These are phyloP conservation scores for Nephrotoma appendiculata DNA, from an alignment of 2,888 invertebrate species.

Conservation along the genomic window DNA sequence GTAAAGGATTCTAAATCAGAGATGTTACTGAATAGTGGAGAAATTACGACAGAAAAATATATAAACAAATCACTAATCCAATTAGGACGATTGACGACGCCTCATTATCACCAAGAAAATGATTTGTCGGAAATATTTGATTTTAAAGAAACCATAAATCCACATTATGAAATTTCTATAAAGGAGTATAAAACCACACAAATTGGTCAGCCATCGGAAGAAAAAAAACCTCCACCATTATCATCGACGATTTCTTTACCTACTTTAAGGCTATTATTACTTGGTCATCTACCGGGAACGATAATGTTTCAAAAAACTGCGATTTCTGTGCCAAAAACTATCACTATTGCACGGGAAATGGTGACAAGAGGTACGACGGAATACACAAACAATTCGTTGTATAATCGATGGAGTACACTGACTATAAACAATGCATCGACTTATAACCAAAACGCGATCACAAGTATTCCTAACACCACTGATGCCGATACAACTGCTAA, in stretches of 20 bases:
- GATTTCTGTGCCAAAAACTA: background rate
- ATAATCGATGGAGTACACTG: background rate
- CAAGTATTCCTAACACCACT: background rate
- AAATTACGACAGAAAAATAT: conserved; percentile 14
- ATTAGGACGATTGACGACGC: background rate
- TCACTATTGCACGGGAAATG: background rate
- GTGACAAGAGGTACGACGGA: background rate
- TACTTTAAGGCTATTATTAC: background rate
- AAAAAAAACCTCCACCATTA: conserved; percentile 24
- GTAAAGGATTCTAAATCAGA: background rate
- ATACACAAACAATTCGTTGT: background rate
- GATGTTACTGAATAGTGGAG: conserved; percentile 18
- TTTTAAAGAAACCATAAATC: conserved; percentile 19
- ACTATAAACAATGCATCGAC: background rate
- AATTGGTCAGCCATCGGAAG: conserved; percentile 19
- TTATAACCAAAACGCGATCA: background rate
- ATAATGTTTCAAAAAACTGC: background rate
- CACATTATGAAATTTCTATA: conserved; percentile 17
- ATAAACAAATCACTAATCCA: background rate
- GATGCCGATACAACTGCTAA: conserved; percentile 26
- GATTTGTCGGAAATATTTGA: conserved; percentile 20
- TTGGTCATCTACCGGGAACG: background rate
- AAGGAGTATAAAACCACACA: conserved; percentile 11
- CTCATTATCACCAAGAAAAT: conserved; percentile 9
- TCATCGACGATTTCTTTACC: conserved; percentile 4